These are phyloP conservation scores for Siniperca chuatsi DNA, from an alignment of 2,113 vertebrate genomes.

Conservation along the genomic window DNA sequence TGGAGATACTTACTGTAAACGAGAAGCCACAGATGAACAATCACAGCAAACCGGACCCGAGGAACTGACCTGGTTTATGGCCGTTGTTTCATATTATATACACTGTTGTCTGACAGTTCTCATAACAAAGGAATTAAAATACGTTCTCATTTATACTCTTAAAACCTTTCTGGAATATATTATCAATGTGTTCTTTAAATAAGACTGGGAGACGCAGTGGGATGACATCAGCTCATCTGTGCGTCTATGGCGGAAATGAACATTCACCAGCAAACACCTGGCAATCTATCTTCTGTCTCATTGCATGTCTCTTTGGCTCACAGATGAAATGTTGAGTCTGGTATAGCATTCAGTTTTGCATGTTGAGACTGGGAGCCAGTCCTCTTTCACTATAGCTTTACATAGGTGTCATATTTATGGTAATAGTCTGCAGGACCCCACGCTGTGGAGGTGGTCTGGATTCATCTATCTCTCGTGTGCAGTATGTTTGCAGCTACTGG, in stretches of 20 bases:
- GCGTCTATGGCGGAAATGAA: not conserved
- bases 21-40: constrained; percentile 14
- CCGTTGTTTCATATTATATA: constrained; percentile 30
- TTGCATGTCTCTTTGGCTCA: not conserved
- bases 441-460: constrained; percentile 16
- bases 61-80: not conserved
- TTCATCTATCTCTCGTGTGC: not conserved
- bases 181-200: constrained; percentile 4
- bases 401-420: constrained; percentile 38
- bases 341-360: constrained; percentile 3
- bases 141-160: not conserved
- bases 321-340: constrained; percentile 42
- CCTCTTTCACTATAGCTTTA: constrained; percentile 15
- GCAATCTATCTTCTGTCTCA: not conserved
- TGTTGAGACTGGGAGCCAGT: constrained; percentile 25
- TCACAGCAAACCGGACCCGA: not conserved
- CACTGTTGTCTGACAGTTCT: constrained; percentile 33
- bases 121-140: constrained; percentile 24
- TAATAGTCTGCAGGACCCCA: not conserved
- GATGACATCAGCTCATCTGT: constrained; percentile 10
- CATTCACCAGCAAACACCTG: not conserved
- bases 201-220: not conserved
- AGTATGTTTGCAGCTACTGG: not conserved
- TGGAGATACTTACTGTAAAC: constrained; percentile 40
- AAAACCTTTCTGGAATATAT: constrained; percentile 7